Evolutionary conservation across 2,797 vertebrate genomes (phyloP).

Genomic region (Chromobotia macracanthus): DNA sequence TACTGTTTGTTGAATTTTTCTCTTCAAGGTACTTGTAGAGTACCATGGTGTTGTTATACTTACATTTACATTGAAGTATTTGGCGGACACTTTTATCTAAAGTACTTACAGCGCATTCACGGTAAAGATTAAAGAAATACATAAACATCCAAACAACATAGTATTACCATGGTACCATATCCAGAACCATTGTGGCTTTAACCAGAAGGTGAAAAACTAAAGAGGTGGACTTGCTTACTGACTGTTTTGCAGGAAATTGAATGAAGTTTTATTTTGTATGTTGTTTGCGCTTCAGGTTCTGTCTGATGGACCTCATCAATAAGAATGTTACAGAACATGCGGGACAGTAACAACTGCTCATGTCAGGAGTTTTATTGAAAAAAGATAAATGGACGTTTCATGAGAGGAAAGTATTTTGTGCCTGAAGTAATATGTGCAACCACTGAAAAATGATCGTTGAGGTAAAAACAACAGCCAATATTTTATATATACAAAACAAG

Average conservation of each 20-base stretch:
- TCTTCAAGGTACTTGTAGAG: no score
- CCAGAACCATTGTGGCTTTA: no score
- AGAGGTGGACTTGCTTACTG: background rate
- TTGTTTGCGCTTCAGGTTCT: conserved; percentile 70
- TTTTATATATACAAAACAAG: background rate
- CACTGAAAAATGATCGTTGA: background rate
- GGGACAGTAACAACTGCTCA: conserved; percentile 69
- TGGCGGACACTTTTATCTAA: no score
- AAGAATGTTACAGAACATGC: conserved; percentile 82
- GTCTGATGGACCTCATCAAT: conserved; percentile 82
- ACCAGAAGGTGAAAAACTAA: no score
- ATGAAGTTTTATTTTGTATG: background rate
- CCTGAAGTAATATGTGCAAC: conserved; percentile 3
- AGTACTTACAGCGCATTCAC: no score
- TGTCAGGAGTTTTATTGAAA: conserved; percentile 5
- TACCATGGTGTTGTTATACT: no score
- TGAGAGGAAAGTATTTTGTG: background rate
- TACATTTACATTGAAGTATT: no score
- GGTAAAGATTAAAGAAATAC: no score
- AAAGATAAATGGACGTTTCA: background rate
- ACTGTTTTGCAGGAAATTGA: background rate
- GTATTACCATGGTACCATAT: no score
- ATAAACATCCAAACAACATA: no score
- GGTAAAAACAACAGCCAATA: background rate
- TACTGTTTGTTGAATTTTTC: no score